These are phyloP conservation scores for Formicarius rufipectus DNA, from an alignment of 2,113 vertebrate genomes.

Conservation along the genomic window DNA sequence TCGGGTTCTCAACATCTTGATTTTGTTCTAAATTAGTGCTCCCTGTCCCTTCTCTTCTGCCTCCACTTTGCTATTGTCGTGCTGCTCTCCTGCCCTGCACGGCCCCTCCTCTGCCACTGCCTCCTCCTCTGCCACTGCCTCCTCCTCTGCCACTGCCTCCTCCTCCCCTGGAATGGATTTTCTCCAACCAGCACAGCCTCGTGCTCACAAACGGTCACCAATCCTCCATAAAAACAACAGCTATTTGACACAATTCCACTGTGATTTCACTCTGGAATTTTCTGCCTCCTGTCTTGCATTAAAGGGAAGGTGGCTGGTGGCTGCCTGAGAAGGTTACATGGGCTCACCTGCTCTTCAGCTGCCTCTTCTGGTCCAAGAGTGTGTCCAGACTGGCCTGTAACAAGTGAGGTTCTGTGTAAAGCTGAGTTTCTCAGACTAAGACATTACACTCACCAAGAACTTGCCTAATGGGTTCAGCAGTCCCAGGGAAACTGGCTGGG, in stretches of 20 bases:
- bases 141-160: background rate
- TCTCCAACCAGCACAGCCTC: background rate
- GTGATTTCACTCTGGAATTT: background rate
- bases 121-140: background rate
- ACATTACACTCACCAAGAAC: background rate
- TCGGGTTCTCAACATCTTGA: conserved; percentile 48
- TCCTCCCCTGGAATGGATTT: background rate
- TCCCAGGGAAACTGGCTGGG: background rate
- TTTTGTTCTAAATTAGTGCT: conserved; percentile 31
- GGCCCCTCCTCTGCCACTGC: background rate
- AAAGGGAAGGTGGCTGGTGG: background rate
- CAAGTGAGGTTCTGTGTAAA: background rate
- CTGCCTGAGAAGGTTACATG: background rate
- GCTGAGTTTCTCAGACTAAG: background rate
- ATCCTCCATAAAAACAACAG: background rate
- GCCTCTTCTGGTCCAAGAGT: background rate
- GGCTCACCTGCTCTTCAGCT: background rate
- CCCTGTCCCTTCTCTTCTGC: background rate
- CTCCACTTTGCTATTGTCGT: background rate
- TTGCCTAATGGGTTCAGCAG: background rate
- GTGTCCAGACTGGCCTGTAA: background rate
- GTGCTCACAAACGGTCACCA: background rate
- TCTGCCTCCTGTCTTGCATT: background rate
- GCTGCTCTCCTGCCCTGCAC: background rate
- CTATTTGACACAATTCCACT: background rate